Percentiles rank a stretch among this genome's conserved stretches.
phyloP scores from a whole-genome alignment of 2,888 invertebrate genomes.

The Hirudinaria manillensis region DNA sequence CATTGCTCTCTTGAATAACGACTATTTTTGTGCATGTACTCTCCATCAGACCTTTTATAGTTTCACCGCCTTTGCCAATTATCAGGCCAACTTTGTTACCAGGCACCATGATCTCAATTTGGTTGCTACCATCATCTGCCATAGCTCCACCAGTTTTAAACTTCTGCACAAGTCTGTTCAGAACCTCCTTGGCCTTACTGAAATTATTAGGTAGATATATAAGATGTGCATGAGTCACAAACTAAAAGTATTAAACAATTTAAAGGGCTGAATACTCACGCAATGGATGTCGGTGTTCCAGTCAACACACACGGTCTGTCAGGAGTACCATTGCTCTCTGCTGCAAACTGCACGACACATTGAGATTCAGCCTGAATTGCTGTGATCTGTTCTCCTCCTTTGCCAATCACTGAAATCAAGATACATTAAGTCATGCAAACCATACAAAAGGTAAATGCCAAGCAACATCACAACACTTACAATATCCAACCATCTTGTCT shows the following conservation, averaged over 20 bases:
- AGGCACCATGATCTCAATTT: slow-evolving; percentile 85
- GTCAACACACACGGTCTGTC: slow-evolving; percentile 73
- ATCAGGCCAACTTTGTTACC: slow-evolving; percentile 95
- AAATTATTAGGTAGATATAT: too few relatives aligned
- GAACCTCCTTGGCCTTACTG: slow-evolving; percentile 33
- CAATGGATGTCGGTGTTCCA: slow-evolving; percentile 76
- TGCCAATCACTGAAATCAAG: slow-evolving; percentile 73
- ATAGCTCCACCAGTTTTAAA: slow-evolving; percentile 25
- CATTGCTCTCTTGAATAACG: slow-evolving; percentile 94
- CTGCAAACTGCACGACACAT: slow-evolving; percentile 93
- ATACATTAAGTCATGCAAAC: neutral
- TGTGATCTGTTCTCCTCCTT: slow-evolving; percentile 91
- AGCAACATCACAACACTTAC: slow-evolving; percentile 61
- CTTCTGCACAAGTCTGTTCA: slow-evolving; percentile 27
- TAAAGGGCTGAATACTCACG: slow-evolving; percentile 36
- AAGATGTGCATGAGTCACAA: neutral
- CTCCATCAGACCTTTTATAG: slow-evolving; percentile 75
- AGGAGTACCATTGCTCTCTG: slow-evolving; percentile 61
- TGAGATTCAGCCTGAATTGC: slow-evolving; percentile 88
- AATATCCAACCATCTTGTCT: slow-evolving; percentile 87
- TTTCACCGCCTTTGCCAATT: slow-evolving; percentile 98
- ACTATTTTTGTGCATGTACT: slow-evolving; percentile 94
- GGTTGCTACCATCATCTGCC: slow-evolving; percentile 36
- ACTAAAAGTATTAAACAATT: neutral
- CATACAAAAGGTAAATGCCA: neutral